Percentiles rank a stretch among this genome's conserved stretches.
Conservation (phyloP, 2,113 vertebrate genomes). For the Prunella himalayana region DNA sequence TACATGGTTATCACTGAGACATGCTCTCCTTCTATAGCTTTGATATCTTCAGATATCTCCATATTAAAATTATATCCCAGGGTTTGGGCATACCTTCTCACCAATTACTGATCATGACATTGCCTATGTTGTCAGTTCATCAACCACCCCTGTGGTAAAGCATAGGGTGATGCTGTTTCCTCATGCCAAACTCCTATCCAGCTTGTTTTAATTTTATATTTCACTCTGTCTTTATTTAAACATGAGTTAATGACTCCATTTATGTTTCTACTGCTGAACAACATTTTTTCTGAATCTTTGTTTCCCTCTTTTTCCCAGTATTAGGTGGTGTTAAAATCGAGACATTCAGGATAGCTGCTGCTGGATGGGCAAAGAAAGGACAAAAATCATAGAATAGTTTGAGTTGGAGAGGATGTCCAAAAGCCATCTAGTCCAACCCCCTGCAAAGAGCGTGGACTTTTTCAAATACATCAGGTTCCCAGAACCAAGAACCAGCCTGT, state of each 20-base stretch:
- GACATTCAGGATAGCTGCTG: not conserved
- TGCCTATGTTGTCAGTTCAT: not conserved
- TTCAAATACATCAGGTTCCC: not conserved
- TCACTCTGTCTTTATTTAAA: not conserved
- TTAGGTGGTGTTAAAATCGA: not conserved
- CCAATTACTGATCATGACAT: not conserved
- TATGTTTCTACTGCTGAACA: not conserved
- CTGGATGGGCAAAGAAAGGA: not conserved
- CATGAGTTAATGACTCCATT: not conserved
- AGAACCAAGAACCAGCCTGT: too few species aligned
- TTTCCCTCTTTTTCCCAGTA: not conserved
- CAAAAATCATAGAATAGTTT: not conserved
- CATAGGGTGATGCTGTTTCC: not conserved
- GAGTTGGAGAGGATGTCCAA: not conserved
- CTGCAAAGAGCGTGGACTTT: not conserved
- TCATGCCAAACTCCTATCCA: not conserved
- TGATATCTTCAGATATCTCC: not conserved
- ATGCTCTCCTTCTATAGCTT: accelerated
- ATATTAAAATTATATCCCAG: not conserved
- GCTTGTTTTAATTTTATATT: not conserved
- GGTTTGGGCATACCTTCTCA: not conserved
- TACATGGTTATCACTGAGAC: not conserved
- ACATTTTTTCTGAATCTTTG: not conserved
- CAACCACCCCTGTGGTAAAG: not conserved
- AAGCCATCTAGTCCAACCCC: not conserved